Evolutionary conservation across 2,113 vertebrate species (phyloP), one percentile per base, ranked within the genome.

Genomic region (Stigmatopora argus): DNA sequence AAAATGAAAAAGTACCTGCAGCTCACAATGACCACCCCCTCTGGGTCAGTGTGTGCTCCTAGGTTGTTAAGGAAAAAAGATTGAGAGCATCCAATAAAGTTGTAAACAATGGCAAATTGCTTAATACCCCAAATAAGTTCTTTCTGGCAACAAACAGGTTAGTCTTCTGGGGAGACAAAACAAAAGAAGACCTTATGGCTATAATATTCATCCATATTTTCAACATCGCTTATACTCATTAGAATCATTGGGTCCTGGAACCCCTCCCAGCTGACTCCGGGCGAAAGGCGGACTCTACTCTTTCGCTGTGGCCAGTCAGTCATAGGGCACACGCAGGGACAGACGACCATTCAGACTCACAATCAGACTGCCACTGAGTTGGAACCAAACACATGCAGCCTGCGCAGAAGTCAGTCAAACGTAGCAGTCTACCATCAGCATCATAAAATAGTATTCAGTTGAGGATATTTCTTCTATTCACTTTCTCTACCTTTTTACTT

Each of bases 51-150:
- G 73, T 47, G 0, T 62, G 69, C 72, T 78, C 45, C 65, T 55
- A 56, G 67, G 66, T 70, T 67, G 75, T 70, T 72, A 71, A 41
- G 68, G 1, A 45, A 72, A 70, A 1, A 48, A 74, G 61, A 71
- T 66, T 46, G 64, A 69, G 71, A 72, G 45, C 64, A 75, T 80
- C 26, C 64, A 69, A 67, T 51, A 56, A 62, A 58, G 70, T 19
- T 73, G 83, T 86, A 86, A 88, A 90, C 84, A 86, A 90, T 46
- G 55, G 72, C 57, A 85, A 88, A 87, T 75, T 78, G 83, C 83
- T 88, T 82, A 89, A 87, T 77, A 70, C 67, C 69, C 68, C 63
- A 79, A 84, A 86, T 87, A 82, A 88, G 74, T 81, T 88, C 82
- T 75, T 73, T 64, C 62, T 78, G 83, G 83, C 62, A 69, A 78